Conservation (phyloP, 2,113 vertebrate species). For the Carassius gibelio region DNA sequence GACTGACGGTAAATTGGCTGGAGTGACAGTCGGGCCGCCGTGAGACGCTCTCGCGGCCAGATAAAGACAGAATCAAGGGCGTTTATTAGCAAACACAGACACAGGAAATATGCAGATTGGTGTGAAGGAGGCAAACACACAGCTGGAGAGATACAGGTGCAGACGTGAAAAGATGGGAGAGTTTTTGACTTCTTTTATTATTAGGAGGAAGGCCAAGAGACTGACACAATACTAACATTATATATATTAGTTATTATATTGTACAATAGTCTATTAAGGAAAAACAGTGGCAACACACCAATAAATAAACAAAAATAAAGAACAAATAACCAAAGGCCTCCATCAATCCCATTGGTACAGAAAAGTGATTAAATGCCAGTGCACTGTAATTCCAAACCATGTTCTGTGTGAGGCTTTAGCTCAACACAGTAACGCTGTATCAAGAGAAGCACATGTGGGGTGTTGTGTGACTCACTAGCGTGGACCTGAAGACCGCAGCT, state of each 20-base stretch:
- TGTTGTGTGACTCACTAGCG: slow-evolving; percentile 84
- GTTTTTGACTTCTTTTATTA: background rate
- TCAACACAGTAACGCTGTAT: background rate
- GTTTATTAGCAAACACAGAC: background rate
- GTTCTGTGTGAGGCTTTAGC: too few relatives aligned
- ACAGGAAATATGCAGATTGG: background rate
- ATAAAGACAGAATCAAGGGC: background rate
- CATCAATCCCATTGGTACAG: too few relatives aligned
- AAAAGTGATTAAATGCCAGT: too few relatives aligned
- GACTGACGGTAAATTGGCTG: slow-evolving; percentile 53
- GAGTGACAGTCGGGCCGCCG: slow-evolving; percentile 3
- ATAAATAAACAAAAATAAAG: background rate
- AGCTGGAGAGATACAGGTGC: background rate
- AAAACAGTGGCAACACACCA: background rate
- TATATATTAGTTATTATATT: too few relatives aligned
- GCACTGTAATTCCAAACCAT: too few relatives aligned
- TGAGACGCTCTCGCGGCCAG: slow-evolving; percentile 17
- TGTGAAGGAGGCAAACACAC: background rate
- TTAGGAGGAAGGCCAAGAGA: background rate
- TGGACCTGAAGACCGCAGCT: slow-evolving; percentile 93
- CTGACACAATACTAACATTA: too few relatives aligned
- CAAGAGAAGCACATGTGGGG: background rate
- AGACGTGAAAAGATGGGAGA: background rate
- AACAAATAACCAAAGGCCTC: too few relatives aligned
- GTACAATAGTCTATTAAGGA: background rate